Evolutionary conservation across 2,888 invertebrate genomes (phyloP), one percentile per base, ranked within the genome.

Genomic region (Myathropa florea): DNA sequence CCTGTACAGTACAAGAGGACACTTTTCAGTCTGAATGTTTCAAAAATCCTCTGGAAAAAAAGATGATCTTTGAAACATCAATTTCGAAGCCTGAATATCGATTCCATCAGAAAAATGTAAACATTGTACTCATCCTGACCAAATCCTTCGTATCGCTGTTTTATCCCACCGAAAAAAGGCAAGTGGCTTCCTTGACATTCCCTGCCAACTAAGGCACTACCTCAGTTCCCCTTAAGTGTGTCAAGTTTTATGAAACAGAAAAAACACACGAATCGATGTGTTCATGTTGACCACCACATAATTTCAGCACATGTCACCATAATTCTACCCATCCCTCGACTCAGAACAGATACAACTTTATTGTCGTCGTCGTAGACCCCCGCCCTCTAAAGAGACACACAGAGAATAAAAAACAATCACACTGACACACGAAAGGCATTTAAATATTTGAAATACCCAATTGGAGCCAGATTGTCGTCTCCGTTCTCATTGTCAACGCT

Each of bases 401-500:
- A 46, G 6, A n/a, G n/a, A n/a, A n/a, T n/a, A 18, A 46, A 46
- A 46, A 46, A n/a, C 46, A 46, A 46, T 46, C 64, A 23, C 24
- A 64, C 53, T 36, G 57, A 26, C 75, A 75, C 55, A 60, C 72
- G n/a, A 65, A 30, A 76, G 59, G 12, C 60, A 60, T 67, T 67
- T 30, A 60, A 68, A 76, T 70, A 70, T 68, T 70, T 63, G 21
- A 68, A 70, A 70, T 67, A 60, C 60, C 76, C 18, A 36, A 63
- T 63, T 70, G 70, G 63, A 57, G 77, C 77, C 77, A 61, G 30
- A 70, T 70, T 70, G 77, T 60, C 60, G 68, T 68, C 33, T 10
- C 55, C 21, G 7, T 36, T 3, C 12, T 59, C 57, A 4, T 57
- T 65, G 21, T 33, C 30, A 65, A 30, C 30, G 30, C 30, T 9